Conservation (phyloP, 2,888 invertebrate species). For the Arge pagana region DNA sequence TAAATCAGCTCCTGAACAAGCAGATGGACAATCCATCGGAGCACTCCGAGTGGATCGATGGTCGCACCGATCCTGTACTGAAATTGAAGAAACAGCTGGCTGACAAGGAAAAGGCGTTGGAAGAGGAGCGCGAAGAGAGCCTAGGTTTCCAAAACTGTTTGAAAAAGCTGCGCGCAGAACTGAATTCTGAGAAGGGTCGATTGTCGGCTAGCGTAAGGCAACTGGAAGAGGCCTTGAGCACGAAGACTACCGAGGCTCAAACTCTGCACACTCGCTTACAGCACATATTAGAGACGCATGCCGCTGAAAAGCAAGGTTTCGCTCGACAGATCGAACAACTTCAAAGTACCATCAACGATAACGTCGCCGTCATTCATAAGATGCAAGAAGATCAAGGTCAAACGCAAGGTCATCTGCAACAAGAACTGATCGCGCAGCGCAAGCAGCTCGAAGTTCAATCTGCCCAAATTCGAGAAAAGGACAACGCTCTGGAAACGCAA, state of each 20-base stretch:
- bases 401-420: constrained; percentile 54
- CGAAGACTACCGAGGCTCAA: constrained; percentile 66
- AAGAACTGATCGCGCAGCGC: constrained; percentile 65
- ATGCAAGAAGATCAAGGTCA: constrained; percentile 63
- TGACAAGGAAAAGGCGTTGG: constrained; percentile 79
- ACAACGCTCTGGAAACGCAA: constrained; percentile 50
- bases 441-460: constrained; percentile 71
- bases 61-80: constrained; percentile 82
- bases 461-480: constrained; percentile 64
- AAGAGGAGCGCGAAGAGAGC: constrained; percentile 76
- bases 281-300: constrained; percentile 62
- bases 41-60: constrained; percentile 86
- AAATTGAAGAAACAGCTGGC: constrained; percentile 86
- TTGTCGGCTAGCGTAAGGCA: constrained; percentile 61
- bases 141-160: constrained; percentile 77
- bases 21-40: constrained; percentile 75
- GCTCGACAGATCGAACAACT: constrained; percentile 68
- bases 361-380: constrained; percentile 60
- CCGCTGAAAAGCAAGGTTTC: constrained; percentile 67
- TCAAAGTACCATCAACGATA: constrained; percentile 66
- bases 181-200: constrained; percentile 71
- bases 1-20: constrained; percentile 87
- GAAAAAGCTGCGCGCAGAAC: constrained; percentile 74
- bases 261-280: constrained; percentile 67
- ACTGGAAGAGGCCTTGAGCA: constrained; percentile 63